Conservation (phyloP, 2,797 vertebrate genomes). For the Onychomys leucogaster region DNA sequence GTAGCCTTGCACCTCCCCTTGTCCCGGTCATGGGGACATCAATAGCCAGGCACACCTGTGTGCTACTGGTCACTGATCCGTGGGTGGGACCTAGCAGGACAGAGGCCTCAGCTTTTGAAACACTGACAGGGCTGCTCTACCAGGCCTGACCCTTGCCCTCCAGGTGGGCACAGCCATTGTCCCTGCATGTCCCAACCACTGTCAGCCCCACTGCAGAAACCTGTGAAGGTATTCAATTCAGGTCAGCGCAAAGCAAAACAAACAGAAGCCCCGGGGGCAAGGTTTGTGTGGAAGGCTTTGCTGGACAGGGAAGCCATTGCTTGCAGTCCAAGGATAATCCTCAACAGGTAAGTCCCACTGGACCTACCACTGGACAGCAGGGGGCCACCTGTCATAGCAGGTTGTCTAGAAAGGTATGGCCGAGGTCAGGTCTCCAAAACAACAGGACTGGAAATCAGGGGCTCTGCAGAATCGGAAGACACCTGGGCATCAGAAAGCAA, state of each 20-base stretch:
- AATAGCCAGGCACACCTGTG: slow-evolving; percentile 92
- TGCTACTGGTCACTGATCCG: slow-evolving; percentile 82
- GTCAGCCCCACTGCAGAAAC: slow-evolving; percentile 82
- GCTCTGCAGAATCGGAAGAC: not conserved
- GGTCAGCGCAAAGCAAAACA: slow-evolving; percentile 88
- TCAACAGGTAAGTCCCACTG: not conserved
- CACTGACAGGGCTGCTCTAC: slow-evolving; percentile 87
- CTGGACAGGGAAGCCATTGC: slow-evolving; percentile 65
- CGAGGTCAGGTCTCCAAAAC: not conserved
- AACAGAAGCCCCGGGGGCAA: slow-evolving; percentile 81
- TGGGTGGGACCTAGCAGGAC: slow-evolving; percentile 81
- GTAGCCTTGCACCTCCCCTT: slow-evolving; percentile 86
- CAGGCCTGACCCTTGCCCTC: slow-evolving; percentile 91
- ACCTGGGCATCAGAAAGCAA: not conserved
- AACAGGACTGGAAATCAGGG: slow-evolving; percentile 15
- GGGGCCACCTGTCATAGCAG: slow-evolving; percentile 64
- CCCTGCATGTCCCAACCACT: slow-evolving; percentile 88
- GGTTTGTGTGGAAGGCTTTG: slow-evolving; percentile 75
- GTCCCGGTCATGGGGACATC: slow-evolving; percentile 79
- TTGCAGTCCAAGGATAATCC: slow-evolving; percentile 74
- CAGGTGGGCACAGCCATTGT: slow-evolving; percentile 95
- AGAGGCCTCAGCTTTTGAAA: slow-evolving; percentile 83
- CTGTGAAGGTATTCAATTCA: slow-evolving; percentile 91
- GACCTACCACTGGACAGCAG: not conserved
- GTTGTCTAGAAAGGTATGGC: slow-evolving; percentile 18